Conservation (phyloP, 2,888 invertebrate species). For the Ptilodon capucinus region DNA sequence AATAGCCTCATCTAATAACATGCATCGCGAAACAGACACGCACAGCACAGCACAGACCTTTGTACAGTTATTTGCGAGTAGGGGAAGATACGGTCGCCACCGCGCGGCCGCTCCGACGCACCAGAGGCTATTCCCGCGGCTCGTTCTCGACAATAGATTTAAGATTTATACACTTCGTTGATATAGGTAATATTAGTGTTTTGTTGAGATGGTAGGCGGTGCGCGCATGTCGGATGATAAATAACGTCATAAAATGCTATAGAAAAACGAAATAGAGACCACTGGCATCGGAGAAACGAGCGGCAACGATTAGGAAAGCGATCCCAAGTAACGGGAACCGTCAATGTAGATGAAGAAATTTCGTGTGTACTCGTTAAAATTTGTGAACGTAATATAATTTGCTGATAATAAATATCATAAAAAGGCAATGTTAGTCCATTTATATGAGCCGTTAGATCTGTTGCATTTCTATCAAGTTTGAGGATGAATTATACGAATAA, state of each 20-base stretch:
- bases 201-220: background rate
- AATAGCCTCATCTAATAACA: constrained; percentile 73
- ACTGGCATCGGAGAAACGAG: background rate
- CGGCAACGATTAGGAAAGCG: constrained; percentile 1
- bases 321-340: background rate
- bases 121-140: background rate
- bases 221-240: background rate
- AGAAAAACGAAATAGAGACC: background rate
- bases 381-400: background rate
- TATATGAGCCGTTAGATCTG: background rate
- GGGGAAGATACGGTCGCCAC: constrained; percentile 30
- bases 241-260: background rate
- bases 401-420: background rate
- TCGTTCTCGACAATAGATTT: background rate
- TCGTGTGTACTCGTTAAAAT: background rate
- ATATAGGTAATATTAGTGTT: background rate
- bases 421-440: background rate
- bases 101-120: constrained; percentile 1
- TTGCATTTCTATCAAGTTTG: background rate
- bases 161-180: background rate
- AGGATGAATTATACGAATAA: constrained; percentile 6
- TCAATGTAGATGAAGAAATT: background rate
- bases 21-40: constrained; percentile 56
- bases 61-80: constrained; percentile 54
- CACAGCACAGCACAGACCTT: constrained; percentile 43